A percentile compares a stretch with the other conserved stretches of the same genome.
Conservation (phyloP, 2,113 vertebrate species). For the Amazona vittata region DNA sequence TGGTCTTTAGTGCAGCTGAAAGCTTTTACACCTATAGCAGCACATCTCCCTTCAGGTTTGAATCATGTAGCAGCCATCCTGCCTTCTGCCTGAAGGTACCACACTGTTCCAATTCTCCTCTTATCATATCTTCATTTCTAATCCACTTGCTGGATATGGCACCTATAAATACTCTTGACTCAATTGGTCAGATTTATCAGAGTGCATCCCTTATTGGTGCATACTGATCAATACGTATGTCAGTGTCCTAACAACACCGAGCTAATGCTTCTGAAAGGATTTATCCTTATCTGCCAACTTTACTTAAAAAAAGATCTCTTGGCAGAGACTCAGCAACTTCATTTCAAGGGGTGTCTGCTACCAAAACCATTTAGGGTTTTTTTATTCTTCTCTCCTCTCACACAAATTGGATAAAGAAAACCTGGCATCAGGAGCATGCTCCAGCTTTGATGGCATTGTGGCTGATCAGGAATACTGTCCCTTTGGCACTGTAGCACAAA, state of each 20-base stretch:
- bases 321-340: neutral
- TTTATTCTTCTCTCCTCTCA: neutral
- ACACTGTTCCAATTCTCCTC: neutral
- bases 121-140: neutral
- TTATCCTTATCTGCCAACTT: neutral
- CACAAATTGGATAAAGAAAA: neutral
- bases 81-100: neutral
- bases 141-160: neutral
- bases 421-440: accelerated
- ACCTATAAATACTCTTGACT: neutral
- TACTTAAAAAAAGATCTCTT: neutral
- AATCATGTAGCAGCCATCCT: neutral
- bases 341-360: neutral
- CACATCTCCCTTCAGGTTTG: neutral
- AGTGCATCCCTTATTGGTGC: neutral
- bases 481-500: neutral
- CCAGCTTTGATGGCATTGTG: accelerated
- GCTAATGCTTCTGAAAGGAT: conserved; percentile 19
- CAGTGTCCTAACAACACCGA: neutral
- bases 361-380: neutral
- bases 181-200: neutral
- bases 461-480: neutral
- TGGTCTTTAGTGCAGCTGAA: neutral
- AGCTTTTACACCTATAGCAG: neutral
- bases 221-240: neutral